Evolutionary conservation across 2,797 vertebrate species (phyloP).

Genomic region (Tamandua tetradactyla): DNA sequence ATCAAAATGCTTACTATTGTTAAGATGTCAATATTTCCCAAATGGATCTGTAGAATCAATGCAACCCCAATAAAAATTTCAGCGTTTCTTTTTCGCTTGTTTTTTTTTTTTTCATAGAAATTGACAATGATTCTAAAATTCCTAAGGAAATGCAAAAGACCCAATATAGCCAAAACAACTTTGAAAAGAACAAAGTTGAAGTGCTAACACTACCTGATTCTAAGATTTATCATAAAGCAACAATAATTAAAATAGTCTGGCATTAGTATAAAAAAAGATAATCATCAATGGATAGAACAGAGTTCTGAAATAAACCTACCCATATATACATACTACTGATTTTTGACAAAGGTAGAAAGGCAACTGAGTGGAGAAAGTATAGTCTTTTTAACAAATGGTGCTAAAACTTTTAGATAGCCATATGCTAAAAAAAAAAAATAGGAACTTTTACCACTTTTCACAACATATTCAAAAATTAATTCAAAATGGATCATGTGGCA

Average conservation of each 20-base stretch:
- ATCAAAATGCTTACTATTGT: not conserved
- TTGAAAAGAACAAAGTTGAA: not conserved
- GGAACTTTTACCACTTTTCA: not conserved
- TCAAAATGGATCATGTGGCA: not conserved
- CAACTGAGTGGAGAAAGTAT: not conserved
- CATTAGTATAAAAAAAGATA: not conserved
- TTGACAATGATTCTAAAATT: slow-evolving; percentile 10
- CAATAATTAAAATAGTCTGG: not conserved
- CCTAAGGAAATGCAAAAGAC: not conserved
- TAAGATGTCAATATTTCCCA: not conserved
- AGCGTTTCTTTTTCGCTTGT: too few species aligned
- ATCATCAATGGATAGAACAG: not conserved
- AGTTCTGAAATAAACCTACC: not conserved
- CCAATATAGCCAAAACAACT: not conserved
- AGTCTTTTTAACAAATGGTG: not conserved
- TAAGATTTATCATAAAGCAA: not conserved
- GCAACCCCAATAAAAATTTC: not conserved
- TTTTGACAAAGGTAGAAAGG: not conserved
- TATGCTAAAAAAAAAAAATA: not conserved
- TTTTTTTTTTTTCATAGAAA: not conserved
- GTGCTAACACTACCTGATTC: not conserved
- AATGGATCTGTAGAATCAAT: not conserved
- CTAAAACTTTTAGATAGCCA: not conserved
- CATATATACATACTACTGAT: not conserved
- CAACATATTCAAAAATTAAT: not conserved